Evolutionary conservation across 2,797 vertebrate genomes (phyloP), one percentile per base, ranked within the genome.

Genomic region (Sandelia bainsii): DNA sequence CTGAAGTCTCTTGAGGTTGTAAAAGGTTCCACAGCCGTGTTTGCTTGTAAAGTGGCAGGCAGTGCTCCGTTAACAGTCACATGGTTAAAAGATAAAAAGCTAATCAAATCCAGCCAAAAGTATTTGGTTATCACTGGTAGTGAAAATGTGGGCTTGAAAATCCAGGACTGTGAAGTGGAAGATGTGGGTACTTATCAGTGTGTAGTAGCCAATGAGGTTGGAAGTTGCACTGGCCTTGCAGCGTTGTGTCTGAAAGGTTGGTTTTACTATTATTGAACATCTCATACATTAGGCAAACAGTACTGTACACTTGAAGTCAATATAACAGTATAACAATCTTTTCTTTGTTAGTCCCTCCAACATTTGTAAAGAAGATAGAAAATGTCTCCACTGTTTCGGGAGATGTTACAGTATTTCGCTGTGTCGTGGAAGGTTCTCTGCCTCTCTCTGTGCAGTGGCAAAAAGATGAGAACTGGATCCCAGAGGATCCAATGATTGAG

Each of bases 181-280:
- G 96, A 97, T 80, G 90, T 94, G 77, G 96, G 96, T 29, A 93
- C 95, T 79, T 98, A 98, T 87, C 94, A 95, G 58, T 98, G 96
- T 64, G 84, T 92, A 62, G 87, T 97, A 72, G 90, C 95, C 80
- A 97, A 96, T 71, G 96, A 97, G 82, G 94, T 94, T 0, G 96
- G 97, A 59, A 95, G 93, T 77, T 97, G 95, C 77, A 91, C 94
- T 17, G 93, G 93, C 86, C 94, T 81, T 44, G 89, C 94, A 56
- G 90, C 85, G 34, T 91, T 98, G 46, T 86, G 86, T 62, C 90
- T 98, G 72, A 98, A 97, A 98, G 97, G 97, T 98, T 93, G 92
- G 96, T 96, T 74, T 69, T 3, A 44, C 16, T 19, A 45, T 39
- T 16, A 19, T 53, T 34, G 37, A 42, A 48, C 25, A 25, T 40